A percentile compares a stretch with the other conserved stretches of the same genome.
Evolutionary conservation across 92 coral and sea anemone genomes (phyloP).

Genomic region (Plumapathes pennacea): DNA sequence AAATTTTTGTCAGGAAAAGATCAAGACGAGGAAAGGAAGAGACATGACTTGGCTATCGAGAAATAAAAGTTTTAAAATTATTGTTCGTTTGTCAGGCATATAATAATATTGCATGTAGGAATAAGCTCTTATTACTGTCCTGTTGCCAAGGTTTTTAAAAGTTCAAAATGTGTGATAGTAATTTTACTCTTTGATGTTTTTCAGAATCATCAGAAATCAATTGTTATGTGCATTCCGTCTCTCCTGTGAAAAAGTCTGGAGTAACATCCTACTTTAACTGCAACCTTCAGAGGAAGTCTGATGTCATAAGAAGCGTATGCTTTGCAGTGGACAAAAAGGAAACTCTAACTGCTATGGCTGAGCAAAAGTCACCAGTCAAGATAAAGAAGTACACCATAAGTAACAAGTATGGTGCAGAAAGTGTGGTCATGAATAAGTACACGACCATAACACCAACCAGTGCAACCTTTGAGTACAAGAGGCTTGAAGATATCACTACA

Average conservation of each 20-base stretch:
- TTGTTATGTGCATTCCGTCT: slow-evolving; percentile 49
- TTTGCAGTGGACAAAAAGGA: slow-evolving; percentile 48
- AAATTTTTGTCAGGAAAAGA: no score
- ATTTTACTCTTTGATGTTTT: no score
- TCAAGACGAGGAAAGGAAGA: no score
- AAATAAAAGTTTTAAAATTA: no score
- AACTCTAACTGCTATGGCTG: slow-evolving; percentile 46
- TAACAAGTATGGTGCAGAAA: slow-evolving; percentile 52
- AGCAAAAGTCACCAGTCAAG: slow-evolving; percentile 62
- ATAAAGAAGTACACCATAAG: slow-evolving; percentile 41
- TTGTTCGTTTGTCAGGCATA: no score
- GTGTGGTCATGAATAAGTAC: slow-evolving; percentile 40
- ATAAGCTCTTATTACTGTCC: no score
- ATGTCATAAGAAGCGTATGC: slow-evolving; percentile 32
- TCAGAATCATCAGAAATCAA: slow-evolving; percentile 29
- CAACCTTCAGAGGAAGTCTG: slow-evolving; percentile 36
- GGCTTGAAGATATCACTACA: slow-evolving; percentile 25
- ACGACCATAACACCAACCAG: slow-evolving; percentile 34
- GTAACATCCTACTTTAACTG: slow-evolving; percentile 53
- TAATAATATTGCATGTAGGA: no score
- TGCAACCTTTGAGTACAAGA: slow-evolving; percentile 20
- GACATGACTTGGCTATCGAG: no score
- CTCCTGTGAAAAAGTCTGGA: slow-evolving; percentile 50
- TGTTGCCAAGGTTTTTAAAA: no score
- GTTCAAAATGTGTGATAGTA: no score